phyloP scores from a whole-genome alignment of 2,797 vertebrate species.

The Fistularia tabacaria region DNA sequence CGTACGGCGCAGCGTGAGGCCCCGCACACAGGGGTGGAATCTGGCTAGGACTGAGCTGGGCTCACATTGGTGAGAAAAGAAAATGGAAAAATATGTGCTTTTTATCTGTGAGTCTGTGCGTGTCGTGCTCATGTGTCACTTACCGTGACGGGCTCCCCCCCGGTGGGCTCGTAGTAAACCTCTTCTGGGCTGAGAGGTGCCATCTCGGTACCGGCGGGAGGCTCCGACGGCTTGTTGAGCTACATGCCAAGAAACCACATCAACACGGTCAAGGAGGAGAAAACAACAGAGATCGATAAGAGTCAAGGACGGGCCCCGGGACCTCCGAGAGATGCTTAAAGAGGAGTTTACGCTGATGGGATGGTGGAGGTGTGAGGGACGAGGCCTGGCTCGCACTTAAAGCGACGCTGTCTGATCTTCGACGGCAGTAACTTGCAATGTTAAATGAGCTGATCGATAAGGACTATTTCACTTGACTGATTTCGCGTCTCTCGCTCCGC shows the following conservation, averaged over 20 bases:
- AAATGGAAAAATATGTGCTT: slow-evolving; percentile 1
- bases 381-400: too few species aligned
- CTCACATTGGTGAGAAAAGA: slow-evolving; percentile 15
- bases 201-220: slow-evolving; percentile 59
- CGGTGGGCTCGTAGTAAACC: slow-evolving; percentile 73
- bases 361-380: neutral
- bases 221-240: slow-evolving; percentile 70
- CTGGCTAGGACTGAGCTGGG: slow-evolving; percentile 11
- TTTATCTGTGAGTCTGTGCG: slow-evolving; percentile 11
- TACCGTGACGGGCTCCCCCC: slow-evolving; percentile 72
- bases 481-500: too few species aligned
- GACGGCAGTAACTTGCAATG: too few species aligned
- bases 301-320: neutral
- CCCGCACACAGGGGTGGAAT: neutral
- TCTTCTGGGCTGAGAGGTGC: slow-evolving; percentile 65
- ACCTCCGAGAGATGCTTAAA: neutral
- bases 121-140: slow-evolving; percentile 28
- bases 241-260: slow-evolving; percentile 41
- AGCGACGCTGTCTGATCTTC: too few species aligned
- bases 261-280: slow-evolving; percentile 1
- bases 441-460: too few species aligned
- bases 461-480: too few species aligned
- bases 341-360: slow-evolving; percentile 1
- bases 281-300: slow-evolving; percentile 1
- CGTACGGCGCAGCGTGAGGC: too few species aligned